Evolutionary conservation across 2,113 vertebrate genomes (phyloP), one percentile per base, ranked within the genome.

Genomic region (Lanius collurio): DNA sequence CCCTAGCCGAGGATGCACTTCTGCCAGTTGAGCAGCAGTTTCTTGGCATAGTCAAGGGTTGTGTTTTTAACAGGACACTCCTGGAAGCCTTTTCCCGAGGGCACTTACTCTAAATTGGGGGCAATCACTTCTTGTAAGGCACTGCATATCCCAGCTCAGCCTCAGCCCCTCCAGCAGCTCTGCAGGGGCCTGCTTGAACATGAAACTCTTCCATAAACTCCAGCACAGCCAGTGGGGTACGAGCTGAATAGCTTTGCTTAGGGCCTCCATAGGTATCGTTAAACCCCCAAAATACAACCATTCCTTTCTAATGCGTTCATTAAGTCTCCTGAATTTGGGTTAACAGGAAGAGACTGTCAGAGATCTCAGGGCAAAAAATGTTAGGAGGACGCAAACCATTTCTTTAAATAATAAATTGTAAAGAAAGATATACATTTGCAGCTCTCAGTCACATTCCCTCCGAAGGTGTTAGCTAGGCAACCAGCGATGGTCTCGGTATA

Each of bases 391-490:
- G 3, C 44, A 74, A 73, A 84, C 31, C n/a, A 30, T 55, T 82
- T 52, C 42, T 81, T 56, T 19, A 86, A 88, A 93, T n/a, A 67
- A 33, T 80, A 20, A 52, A 67, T n/a, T 65, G n/a, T 67, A 31
- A 56, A 81, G 83, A 37, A 83, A 88, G 47, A 59, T 20, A 2
- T 3, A 7, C 49, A 68, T 87, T 87, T 94, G 89, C 84, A 71
- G n/a, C 70, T 87, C 63, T 44, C 76, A 63, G 83, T 80, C 91
- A 31, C 73, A 56, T 93, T 83, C 37, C 53, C 42, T 81, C 87
- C 3, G 89, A 85, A 95, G 96, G 94, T 95, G 96, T 94, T 96
- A 97, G 89, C 96, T 97, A 97, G 94, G 95, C 94, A 97, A 97
- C 95, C 89, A 75, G 95, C 90, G 13, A 47, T 8, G 55, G 13